Evolutionary conservation across 2,113 vertebrate species (phyloP).

Genomic region (Cavia porcellus): DNA sequence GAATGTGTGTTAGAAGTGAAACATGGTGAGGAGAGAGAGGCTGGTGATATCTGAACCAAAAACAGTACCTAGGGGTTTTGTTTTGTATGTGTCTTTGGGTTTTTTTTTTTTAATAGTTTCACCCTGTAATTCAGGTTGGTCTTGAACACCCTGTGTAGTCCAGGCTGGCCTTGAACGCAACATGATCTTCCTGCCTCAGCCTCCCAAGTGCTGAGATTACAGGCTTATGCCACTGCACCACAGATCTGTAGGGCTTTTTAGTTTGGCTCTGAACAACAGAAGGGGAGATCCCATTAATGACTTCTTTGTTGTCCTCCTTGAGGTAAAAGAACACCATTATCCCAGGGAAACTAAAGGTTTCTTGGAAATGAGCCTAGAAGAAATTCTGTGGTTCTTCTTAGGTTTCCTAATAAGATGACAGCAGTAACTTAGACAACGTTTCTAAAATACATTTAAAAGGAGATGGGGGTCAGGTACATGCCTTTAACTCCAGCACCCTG

Average conservation of each 20-base stretch:
- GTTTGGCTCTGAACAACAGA: neutral
- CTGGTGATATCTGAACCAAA: neutral
- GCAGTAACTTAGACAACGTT: neutral
- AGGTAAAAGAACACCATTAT: neutral
- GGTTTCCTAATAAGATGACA: neutral
- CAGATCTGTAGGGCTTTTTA: neutral
- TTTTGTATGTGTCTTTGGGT: neutral
- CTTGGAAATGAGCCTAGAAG: neutral
- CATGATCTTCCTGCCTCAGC: neutral
- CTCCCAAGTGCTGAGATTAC: neutral
- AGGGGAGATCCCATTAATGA: neutral
- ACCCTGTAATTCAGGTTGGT: neutral
- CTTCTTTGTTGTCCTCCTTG: neutral
- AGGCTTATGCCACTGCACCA: neutral
- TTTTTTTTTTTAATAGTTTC: neutral
- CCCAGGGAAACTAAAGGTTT: neutral
- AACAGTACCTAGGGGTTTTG: fast-evolving
- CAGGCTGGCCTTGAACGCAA: neutral
- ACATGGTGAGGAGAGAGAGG: neutral
- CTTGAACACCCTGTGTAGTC: neutral
- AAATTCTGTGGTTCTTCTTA: neutral
- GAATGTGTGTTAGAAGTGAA: too few relatives aligned
- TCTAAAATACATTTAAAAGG: neutral
- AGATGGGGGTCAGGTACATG: too few relatives aligned
- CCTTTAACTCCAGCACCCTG: neutral